Percentiles rank a stretch among this genome's conserved stretches.
Conservation (phyloP, 2,797 vertebrate genomes). For the Pyrocephalus nanus region DNA sequence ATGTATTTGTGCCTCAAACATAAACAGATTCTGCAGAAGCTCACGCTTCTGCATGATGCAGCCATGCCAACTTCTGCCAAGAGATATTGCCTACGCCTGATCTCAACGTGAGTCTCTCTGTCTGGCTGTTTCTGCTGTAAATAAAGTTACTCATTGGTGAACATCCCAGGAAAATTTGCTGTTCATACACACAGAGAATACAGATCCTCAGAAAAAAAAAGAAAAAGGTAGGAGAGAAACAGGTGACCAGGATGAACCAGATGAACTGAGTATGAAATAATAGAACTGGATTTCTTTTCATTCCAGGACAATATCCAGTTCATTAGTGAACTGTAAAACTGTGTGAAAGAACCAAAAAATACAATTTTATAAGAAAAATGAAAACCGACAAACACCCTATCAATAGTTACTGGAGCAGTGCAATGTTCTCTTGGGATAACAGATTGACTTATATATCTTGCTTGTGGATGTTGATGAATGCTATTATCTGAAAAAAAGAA, state of each 20-base stretch:
- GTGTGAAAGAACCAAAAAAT: background rate
- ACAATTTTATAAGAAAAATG: background rate
- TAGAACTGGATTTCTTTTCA: background rate
- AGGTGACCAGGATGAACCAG: background rate
- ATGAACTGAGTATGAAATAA: background rate
- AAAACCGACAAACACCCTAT: background rate
- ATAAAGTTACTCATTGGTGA: constrained; percentile 13
- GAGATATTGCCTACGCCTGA: background rate
- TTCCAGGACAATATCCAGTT: background rate
- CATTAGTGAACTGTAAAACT: background rate
- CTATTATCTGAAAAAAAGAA: background rate
- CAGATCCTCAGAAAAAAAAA: background rate
- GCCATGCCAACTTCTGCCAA: background rate
- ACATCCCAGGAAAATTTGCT: background rate
- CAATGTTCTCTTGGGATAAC: background rate
- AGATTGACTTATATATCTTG: background rate
- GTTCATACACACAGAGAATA: background rate
- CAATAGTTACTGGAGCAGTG: background rate
- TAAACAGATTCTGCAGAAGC: constrained; percentile 21
- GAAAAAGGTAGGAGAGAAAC: background rate
- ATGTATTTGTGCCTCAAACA: background rate
- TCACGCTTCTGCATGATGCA: background rate
- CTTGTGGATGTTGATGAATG: background rate
- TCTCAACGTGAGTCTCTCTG: background rate
- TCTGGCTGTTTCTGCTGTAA: constrained; percentile 41